phyloP scores from a whole-genome alignment of 2,797 vertebrate species.

The Bovichtus diacanthus region DNA sequence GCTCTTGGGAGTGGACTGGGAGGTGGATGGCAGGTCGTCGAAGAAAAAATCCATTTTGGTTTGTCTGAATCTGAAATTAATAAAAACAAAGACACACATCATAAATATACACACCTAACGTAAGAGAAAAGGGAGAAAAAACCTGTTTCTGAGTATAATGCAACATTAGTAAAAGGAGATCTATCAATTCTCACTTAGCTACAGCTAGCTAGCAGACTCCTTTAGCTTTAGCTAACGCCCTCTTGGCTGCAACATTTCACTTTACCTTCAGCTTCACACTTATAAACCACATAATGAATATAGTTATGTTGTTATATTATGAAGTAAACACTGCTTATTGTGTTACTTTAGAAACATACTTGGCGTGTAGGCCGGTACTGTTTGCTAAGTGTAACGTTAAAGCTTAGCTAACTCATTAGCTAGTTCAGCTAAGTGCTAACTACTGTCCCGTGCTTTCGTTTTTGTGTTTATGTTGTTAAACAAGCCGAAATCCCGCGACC shows the following conservation, averaged over 20 bases:
- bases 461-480: not conserved
- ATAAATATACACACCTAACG: not conserved
- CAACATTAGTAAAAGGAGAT: not conserved
- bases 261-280: not conserved
- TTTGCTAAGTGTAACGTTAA: not conserved
- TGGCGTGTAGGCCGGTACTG: not conserved
- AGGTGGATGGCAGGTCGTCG: conserved; percentile 22
- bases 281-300: not conserved
- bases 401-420: not conserved
- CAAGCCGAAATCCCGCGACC: not conserved
- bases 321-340: not conserved
- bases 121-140: not conserved
- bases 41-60: conserved; percentile 55
- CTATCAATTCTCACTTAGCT: not conserved
- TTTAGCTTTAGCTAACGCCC: not conserved
- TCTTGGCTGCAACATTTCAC: not conserved
- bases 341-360: not conserved
- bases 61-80: not conserved
- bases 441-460: not conserved
- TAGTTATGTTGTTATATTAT: not conserved
- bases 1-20: conserved; percentile 2
- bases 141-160: not conserved
- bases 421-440: conserved; percentile 4
- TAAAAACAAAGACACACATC: not conserved
- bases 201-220: not conserved